Conservation (phyloP, 2,113 vertebrate genomes). For the Pygoscelis adeliae region DNA sequence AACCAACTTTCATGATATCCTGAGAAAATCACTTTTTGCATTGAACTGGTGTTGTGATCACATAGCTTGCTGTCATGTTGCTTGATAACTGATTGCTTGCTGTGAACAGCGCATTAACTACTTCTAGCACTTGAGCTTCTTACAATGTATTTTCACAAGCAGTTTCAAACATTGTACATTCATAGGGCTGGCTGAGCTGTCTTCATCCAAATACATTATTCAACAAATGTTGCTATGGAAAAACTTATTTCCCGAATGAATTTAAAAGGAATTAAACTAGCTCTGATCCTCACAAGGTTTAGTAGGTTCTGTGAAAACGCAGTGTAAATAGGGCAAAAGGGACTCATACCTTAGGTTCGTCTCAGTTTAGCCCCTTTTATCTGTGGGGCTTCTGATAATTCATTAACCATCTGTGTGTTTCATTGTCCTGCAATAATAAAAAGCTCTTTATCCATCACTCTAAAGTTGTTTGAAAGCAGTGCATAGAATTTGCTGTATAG, state of each 20-base stretch:
- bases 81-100: neutral
- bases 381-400: neutral
- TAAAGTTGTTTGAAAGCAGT: neutral
- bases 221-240: neutral
- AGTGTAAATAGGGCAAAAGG: neutral
- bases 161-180: neutral
- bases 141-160: neutral
- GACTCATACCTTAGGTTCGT: neutral
- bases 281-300: neutral
- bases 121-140: neutral
- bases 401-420: neutral
- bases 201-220: constrained; percentile 14
- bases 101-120: neutral
- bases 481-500: neutral
- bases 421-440: neutral
- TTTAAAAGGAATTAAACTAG: neutral
- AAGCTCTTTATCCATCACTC: neutral
- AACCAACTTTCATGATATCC: neutral
- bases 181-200: neutral
- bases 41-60: neutral
- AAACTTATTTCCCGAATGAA: neutral
- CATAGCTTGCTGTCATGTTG: neutral
- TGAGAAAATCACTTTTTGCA: neutral
- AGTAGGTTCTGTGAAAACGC: neutral
- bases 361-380: neutral